Conservation (phyloP, 1,140 invertebrate species). For the Lerema accius region DNA sequence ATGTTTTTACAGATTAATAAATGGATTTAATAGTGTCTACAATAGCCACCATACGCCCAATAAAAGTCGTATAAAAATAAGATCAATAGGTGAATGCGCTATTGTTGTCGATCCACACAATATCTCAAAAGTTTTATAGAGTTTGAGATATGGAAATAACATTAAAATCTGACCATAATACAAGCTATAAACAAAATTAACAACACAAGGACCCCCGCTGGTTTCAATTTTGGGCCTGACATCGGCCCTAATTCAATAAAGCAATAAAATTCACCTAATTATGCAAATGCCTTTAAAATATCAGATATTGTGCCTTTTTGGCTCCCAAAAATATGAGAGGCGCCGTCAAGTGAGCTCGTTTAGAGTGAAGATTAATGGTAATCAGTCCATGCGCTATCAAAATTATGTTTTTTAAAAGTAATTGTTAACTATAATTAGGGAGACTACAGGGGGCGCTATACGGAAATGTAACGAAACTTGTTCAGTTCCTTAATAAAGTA, state of each 20-base stretch:
- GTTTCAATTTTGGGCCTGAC: slow-evolving; percentile 80
- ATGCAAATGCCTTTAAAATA: slow-evolving; percentile 81
- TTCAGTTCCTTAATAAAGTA: slow-evolving; percentile 22
- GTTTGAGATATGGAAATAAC: slow-evolving; percentile 74
- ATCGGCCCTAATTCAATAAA: slow-evolving; percentile 82
- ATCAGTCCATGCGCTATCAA: slow-evolving; percentile 37
- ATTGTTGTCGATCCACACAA: slow-evolving; percentile 70
- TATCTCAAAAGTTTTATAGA: slow-evolving; percentile 74
- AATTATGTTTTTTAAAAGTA: slow-evolving; percentile 56
- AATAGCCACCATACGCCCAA: slow-evolving; percentile 40
- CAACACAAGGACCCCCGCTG: slow-evolving; percentile 77
- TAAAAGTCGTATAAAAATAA: slow-evolving; percentile 70
- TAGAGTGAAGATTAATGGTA: slow-evolving; percentile 65
- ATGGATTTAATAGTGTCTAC: slow-evolving; percentile 46
- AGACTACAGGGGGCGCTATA: slow-evolving; percentile 40
- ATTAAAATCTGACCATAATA: slow-evolving; percentile 76
- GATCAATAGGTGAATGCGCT: slow-evolving; percentile 70
- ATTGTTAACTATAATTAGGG: slow-evolving; percentile 54
- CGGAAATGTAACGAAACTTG: slow-evolving; percentile 27
- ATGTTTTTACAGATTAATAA: slow-evolving; percentile 44
- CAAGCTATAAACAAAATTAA: slow-evolving; percentile 82
- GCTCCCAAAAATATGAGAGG: slow-evolving; percentile 68
- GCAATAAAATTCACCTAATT: slow-evolving; percentile 83
- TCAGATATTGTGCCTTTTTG: slow-evolving; percentile 71
- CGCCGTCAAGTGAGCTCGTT: slow-evolving; percentile 62